These are phyloP conservation scores for Dolichallabes microphthalmus DNA, from an alignment of 2,113 vertebrate species.

Conservation along the genomic window DNA sequence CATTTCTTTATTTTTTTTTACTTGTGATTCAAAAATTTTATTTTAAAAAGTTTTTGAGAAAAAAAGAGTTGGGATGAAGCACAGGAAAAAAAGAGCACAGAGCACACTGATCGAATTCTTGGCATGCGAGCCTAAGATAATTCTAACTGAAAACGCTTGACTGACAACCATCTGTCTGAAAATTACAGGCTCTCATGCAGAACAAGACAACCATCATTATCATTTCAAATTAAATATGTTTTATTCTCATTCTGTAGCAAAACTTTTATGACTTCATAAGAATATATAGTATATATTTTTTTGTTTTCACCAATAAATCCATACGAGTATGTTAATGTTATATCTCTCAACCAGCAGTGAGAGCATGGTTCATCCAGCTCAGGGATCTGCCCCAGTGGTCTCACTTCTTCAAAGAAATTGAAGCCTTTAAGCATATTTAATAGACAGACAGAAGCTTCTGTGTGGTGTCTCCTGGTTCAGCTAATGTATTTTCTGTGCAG, in stretches of 20 bases:
- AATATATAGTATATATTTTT: not conserved
- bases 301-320: too few relatives aligned
- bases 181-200: not conserved
- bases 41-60: too few relatives aligned
- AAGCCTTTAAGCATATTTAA: not conserved
- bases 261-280: not conserved
- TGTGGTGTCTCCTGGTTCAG: not conserved
- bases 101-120: not conserved
- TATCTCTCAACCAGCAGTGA: not conserved
- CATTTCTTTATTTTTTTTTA: not conserved
- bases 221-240: not conserved
- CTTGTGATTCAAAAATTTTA: not conserved
- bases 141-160: not conserved
- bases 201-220: not conserved
- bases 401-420: constrained; percentile 3
- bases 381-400: not conserved
- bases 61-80: not conserved
- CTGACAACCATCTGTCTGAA: not conserved
- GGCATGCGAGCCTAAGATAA: not conserved
- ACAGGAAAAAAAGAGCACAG: not conserved
- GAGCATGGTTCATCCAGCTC: not conserved
- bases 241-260: not conserved
- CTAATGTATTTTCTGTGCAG: constrained; percentile 21
- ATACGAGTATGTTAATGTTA: not conserved
- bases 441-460: not conserved